phyloP scores from a whole-genome alignment of 2,888 invertebrate genomes.

The Drosophila macrospina region DNA sequence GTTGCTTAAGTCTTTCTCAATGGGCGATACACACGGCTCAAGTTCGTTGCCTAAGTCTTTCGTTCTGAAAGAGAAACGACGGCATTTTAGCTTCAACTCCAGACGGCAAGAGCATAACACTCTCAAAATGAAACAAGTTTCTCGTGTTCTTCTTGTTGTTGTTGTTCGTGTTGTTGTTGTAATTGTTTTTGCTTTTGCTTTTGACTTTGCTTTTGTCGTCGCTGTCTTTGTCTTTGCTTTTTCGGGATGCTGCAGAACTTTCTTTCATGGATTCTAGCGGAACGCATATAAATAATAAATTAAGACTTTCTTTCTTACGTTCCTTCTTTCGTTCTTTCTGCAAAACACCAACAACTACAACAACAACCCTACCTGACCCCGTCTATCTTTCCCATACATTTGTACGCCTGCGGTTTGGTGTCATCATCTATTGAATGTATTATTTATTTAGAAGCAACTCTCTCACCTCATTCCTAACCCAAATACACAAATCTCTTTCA shows the following conservation, averaged over 20 bases:
- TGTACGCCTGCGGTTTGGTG: conserved; percentile 55
- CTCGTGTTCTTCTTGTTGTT: conserved; percentile 8
- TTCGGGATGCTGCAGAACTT: conserved; percentile 74
- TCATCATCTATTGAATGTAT: conserved; percentile 60
- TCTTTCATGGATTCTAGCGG: conserved; percentile 76
- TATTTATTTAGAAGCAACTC: conserved; percentile 44
- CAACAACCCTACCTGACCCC: conserved; percentile 7
- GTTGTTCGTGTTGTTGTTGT: conserved; percentile 6
- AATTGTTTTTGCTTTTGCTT: conserved; percentile 13
- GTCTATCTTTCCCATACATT: conserved; percentile 18
- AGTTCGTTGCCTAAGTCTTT: conserved; percentile 81
- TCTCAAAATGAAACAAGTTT: conserved; percentile 46
- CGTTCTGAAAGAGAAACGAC: conserved; percentile 69
- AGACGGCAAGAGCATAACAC: conserved; percentile 37
- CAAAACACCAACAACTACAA: conserved; percentile 17
- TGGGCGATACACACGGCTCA: conserved; percentile 51
- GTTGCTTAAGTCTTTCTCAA: conserved; percentile 78
- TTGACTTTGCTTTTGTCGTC: conserved; percentile 28
- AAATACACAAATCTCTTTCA: conserved; percentile 67
- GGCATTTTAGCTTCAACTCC: conserved; percentile 9
- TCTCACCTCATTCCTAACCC: conserved; percentile 63
- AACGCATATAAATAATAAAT: conserved; percentile 75
- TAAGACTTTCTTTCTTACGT: conserved; percentile 69
- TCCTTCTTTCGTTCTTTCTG: conserved; percentile 62
- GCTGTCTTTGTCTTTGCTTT: conserved; percentile 16